These are phyloP conservation scores for Morinoia aosen DNA, from an alignment of 2,888 invertebrate species.

Conservation along the genomic window DNA sequence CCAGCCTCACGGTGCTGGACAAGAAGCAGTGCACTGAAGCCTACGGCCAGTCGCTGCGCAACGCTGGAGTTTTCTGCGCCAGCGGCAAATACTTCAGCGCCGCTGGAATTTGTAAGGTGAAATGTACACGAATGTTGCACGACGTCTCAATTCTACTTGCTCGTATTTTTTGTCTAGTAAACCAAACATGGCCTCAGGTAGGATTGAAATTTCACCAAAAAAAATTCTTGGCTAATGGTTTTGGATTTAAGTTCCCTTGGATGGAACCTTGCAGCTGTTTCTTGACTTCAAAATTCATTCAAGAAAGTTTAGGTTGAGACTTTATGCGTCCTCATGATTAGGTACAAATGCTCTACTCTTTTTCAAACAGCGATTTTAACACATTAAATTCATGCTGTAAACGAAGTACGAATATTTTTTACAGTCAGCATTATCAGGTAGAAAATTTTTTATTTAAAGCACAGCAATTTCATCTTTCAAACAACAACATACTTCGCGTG, in stretches of 20 bases:
- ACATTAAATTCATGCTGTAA: neutral
- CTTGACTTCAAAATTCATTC: neutral
- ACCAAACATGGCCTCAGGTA: neutral
- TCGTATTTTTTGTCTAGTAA: neutral
- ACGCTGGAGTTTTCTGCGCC: neutral
- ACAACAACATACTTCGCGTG: too few relatives aligned
- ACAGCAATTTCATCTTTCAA: too few relatives aligned
- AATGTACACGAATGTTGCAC: neutral
- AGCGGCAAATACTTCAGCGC: neutral
- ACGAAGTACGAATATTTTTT: neutral
- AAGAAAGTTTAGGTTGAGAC: neutral
- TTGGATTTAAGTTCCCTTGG: neutral
- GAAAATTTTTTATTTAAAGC: too few relatives aligned
- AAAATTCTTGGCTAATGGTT: neutral
- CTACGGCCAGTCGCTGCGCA: neutral
- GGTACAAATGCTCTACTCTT: neutral
- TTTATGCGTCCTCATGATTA: neutral
- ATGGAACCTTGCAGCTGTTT: neutral
- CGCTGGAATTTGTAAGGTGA: conserved; percentile 10
- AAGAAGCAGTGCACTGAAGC: neutral
- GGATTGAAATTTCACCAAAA: neutral
- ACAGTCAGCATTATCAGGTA: neutral
- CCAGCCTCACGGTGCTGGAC: neutral
- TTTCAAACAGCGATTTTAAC: neutral
- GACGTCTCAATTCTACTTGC: neutral